Base-by-base conservation (phyloP, 2,888 invertebrate genomes). In the Apamea monoglypha region DNA sequence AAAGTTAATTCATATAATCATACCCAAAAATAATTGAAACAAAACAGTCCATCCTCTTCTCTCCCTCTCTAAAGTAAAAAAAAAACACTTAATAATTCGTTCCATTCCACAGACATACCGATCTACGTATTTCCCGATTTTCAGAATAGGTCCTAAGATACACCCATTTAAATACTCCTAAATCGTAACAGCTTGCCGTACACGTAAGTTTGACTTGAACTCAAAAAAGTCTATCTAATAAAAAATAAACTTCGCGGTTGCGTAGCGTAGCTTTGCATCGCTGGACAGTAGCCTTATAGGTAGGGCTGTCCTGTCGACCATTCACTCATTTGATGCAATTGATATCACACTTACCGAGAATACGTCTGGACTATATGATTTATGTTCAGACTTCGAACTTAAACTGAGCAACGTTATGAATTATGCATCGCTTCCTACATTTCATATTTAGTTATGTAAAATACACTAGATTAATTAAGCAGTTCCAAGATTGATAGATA, bases 271-370 rank as follows among this genome's bases (percentile, higher is more conserved):
- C 84, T 68, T 79, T 80, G 61, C 29, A 25, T 36, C n/a, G 59
- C 36, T 82, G 85, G 84, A 80, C 12, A 66, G 63, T 29, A 40
- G 74, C 68, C 76, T 82, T 85, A 83, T 29, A 84, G 50, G 67
- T 81, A 91, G 91, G 91, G 91, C 83, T 91, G 89, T 77, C 88
- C 83, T 75, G 75, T 50, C 83, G 84, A 85, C 81, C 78, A 84
- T 87, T 87, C 68, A 81, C 81, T 81, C 83, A 82, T 82, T 84
- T 79, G 78, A 85, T 88, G 87, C 86, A 90, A 90, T 89, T 87
- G 88, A 83, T 89, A 74, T 78, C 80, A 81, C 84, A 84, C 86
- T 82, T 76, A 85, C 82, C 63, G 75, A 74, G 73, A 87, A 87
- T 86, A 87, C 81, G 76, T 83, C 81, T 83, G 71, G 78, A 81